Base-by-base conservation (phyloP, 2,888 invertebrate species). In the Agriopis marginaria region DNA sequence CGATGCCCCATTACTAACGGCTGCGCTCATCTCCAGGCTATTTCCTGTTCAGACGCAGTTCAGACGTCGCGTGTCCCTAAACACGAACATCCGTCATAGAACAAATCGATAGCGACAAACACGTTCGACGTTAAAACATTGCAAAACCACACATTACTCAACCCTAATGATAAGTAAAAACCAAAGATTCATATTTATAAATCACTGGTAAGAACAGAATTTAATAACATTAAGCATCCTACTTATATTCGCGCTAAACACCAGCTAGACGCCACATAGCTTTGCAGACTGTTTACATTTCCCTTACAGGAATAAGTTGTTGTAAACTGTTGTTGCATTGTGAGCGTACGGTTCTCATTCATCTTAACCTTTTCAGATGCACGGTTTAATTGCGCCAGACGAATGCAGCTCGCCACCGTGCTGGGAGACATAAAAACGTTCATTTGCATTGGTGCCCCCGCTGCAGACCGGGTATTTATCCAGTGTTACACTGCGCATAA, bases 351-450 rank as follows among this genome's bases (percentile, higher is more conserved):
- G 85, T 79, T 80, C 84, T 88, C 89, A 92, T 93, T 92, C 92
- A 92, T 89, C 89, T 89, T 89, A 89, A 90, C 86, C 93, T 91
- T 91, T 93, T 92, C 90, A 90, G 86, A 81, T 83, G 89, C 85
- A 82, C 81, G 85, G 85, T 89, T 91, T 89, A 91, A 92, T 91
- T 89, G 84, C 86, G 84, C 81, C 86, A 86, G 88, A 86, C 88
- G 86, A 88, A 86, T 87, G 88, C 88, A 84, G 76, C 79, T 77
- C 73, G 75, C 60, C 61, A 49, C 78, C 75, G 81, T 78, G 75
- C 75, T 75, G 81, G 79, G 83, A 85, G 84, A 88, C 84, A 90
- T 87, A 89, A 89, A 91, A 91, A 89, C 88, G 81, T 88, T 90
- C 89, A 92, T 93, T 92, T 92, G 88, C 92, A 89, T 90, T 88